Conservation (phyloP, 2,888 invertebrate genomes). For the Macrophya alboannulata region DNA sequence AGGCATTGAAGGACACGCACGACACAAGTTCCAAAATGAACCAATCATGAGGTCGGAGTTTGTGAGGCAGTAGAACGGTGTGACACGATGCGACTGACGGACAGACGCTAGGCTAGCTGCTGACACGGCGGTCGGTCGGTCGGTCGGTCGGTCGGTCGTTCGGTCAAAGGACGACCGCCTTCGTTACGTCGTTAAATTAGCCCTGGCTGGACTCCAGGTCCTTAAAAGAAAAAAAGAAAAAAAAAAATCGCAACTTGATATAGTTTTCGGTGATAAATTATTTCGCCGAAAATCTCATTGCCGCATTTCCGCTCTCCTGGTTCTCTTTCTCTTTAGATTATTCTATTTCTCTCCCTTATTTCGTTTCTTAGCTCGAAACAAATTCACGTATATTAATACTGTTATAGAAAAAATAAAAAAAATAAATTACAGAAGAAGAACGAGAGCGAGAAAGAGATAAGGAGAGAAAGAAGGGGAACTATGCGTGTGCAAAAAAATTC, state of each 20-base stretch:
- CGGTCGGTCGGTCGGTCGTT: slow-evolving; percentile 61
- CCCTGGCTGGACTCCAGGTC: slow-evolving; percentile 52
- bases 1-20: slow-evolving; percentile 98
- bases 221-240: slow-evolving; percentile 39
- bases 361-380: not conserved
- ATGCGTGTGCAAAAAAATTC: not conserved
- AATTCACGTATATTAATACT: not conserved
- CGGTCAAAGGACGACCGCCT: slow-evolving; percentile 53
- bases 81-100: slow-evolving; percentile 67
- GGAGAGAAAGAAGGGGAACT: not conserved
- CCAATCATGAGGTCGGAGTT: slow-evolving; percentile 91
- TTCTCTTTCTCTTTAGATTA: slow-evolving; percentile 61
- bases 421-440: not conserved
- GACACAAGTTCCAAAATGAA: slow-evolving; percentile 98
- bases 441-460: not conserved
- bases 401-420: not conserved
- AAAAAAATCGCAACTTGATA: slow-evolving; percentile 26
- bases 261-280: not conserved
- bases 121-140: slow-evolving; percentile 56
- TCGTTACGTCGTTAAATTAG: slow-evolving; percentile 38
- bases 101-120: slow-evolving; percentile 64
- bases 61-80: slow-evolving; percentile 77
- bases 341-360: slow-evolving; percentile 54
- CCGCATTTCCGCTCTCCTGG: slow-evolving; percentile 15
- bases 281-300: not conserved